These are phyloP conservation scores for Australoheros facetus DNA, from an alignment of 2,797 vertebrate genomes.

Conservation along the genomic window DNA sequence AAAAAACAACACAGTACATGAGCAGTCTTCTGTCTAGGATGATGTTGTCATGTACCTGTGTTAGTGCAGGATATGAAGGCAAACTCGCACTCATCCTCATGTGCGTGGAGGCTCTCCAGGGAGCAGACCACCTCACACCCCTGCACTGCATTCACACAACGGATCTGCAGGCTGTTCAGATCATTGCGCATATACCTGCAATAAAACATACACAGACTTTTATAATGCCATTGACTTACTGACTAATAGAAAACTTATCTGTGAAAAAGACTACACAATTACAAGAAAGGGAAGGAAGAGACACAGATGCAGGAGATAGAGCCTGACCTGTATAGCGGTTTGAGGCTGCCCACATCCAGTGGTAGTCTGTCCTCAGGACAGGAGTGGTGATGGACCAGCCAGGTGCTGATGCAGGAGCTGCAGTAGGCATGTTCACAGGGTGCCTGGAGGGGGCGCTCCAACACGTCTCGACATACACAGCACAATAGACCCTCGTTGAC, in stretches of 20 bases:
- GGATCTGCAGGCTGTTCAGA: constrained; percentile 88
- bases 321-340: constrained; percentile 87
- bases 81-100: constrained; percentile 89
- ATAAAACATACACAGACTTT: constrained; percentile 5
- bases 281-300: neutral
- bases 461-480: constrained; percentile 89
- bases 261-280: neutral
- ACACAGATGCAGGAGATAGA: neutral
- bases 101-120: constrained; percentile 87
- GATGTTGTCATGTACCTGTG: constrained; percentile 73
- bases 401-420: constrained; percentile 87
- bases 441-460: constrained; percentile 90
- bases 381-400: constrained; percentile 88
- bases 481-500: constrained; percentile 92
- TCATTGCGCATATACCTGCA: constrained; percentile 93
- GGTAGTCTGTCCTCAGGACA: constrained; percentile 90
- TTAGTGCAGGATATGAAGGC: constrained; percentile 84
- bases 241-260: neutral
- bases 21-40: neutral
- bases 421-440: constrained; percentile 93
- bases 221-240: neutral
- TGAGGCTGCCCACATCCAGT: constrained; percentile 82
- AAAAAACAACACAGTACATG: neutral
- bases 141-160: constrained; percentile 84
- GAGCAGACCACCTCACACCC: constrained; percentile 88